Evolutionary conservation across 2,797 vertebrate species (phyloP).

Genomic region (Pipistrellus nathusii): DNA sequence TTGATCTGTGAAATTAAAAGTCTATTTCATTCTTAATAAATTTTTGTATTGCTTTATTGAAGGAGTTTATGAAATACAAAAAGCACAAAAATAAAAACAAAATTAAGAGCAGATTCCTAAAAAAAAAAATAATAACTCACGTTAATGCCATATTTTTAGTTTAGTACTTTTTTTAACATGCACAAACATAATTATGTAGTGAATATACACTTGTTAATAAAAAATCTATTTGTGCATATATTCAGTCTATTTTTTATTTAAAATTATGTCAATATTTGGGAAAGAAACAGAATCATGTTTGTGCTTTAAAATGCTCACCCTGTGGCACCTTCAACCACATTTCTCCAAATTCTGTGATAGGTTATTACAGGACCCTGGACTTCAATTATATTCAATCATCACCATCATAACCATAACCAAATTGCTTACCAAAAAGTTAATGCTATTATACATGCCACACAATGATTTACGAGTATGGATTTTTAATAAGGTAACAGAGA

Average conservation of each 20-base stretch:
- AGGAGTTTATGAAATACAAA: background rate
- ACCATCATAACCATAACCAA: background rate
- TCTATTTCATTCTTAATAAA: background rate
- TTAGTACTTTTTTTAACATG: background rate
- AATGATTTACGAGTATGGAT: background rate
- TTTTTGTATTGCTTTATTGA: background rate
- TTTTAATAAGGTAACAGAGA: slow-evolving; percentile 9
- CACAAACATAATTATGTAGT: background rate
- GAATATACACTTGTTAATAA: background rate
- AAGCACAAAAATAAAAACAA: background rate
- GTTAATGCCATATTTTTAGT: background rate
- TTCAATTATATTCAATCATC: background rate
- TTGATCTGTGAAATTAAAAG: background rate
- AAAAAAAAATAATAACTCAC: background rate
- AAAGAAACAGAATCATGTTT: background rate
- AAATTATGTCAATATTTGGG: background rate
- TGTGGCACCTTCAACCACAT: background rate
- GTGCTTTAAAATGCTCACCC: background rate
- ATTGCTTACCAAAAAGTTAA: background rate
- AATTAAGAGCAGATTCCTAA: background rate
- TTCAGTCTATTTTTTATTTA: background rate
- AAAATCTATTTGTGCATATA: background rate
- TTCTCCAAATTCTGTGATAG: background rate
- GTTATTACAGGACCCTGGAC: background rate
- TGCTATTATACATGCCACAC: background rate